Base-by-base conservation (phyloP, 23 tunicate species). In the Clavelina lepadiformis region DNA sequence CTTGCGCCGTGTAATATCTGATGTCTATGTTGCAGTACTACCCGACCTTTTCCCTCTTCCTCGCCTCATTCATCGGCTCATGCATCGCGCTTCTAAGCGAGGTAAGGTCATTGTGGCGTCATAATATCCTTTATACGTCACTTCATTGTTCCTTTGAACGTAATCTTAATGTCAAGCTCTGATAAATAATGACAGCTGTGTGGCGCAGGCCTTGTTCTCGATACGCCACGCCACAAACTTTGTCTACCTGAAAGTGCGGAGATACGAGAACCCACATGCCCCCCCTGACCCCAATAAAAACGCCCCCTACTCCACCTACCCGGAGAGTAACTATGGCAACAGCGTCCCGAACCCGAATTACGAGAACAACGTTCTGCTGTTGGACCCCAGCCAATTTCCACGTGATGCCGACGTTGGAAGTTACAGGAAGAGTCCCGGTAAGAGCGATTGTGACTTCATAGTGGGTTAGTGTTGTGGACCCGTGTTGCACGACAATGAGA, bases 191-290 rank as follows among this genome's bases (percentile, higher is more conserved):
- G 15, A 41, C 15, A 11, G 49, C 15, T 8, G 49, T 8, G 15
- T 8, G 15, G 15, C 31, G 30, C 75, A 86, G 95, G 63, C 72
- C 0, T 51, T 86, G 5, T 86, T 86, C 50, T 70, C 95, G 7
- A 50, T 78, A 51, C 80, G 80, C 28, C 78, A 78, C 57, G 73
- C 69, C 26, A 53, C 84, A 38, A 77, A 66, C 38, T 86, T 86
- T 37, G 74, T 72, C n/a, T 86, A 86, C 58, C 65, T 86, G 37
- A 86, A 86, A 86, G 62, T 86, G n/a, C n/a, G n/a, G n/a, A n/a
- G n/a, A n/a, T n/a, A n/a, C n/a, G n/a, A n/a, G n/a, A n/a, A n/a
- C n/a, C 95, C 84, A 3, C 23, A 20, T 21, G 59, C 11, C 1
- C 71, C 71, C 45, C 68, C 58, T 1, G 46, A 58, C 2, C 5